Base-by-base conservation (phyloP, 2,797 vertebrate species). In the Choloepus didactylus region DNA sequence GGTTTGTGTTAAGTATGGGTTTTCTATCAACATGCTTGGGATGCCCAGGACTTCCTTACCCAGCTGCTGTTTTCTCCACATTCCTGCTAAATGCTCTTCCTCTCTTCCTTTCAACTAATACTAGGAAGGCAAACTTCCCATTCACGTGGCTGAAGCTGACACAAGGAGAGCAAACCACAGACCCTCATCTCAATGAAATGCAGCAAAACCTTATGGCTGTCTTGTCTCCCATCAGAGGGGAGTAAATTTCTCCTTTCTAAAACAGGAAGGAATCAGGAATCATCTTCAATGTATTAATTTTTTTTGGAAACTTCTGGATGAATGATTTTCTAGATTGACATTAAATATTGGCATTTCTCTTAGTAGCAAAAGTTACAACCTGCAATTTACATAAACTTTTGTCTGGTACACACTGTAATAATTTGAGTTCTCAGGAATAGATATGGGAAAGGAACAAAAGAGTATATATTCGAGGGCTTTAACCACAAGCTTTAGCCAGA, bases 311-410 rank as follows among this genome's bases (percentile, higher is more conserved):
- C n/a, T 85, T 87, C 67, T 77, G n/a, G 38, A 67, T 59, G 29
- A 67, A 72, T 85, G 82, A 10, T 92, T 92, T 93, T 86, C 85
- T 85, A 75, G 31, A 49, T 87, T 89, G 89, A 72, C 23, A 59
- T 94, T 85, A 82, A 94, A 90, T 75, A 60, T 54, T 85, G 89
- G n/a, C 5, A n/a, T 75, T 93, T 89, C 38, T 93, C 60, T 91
- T 85, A 41, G 35, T 49, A 90, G 59, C 23, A 76, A 67, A 91
- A 35, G 56, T 77, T 77, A 87, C 18, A 91, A 46, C 12, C 72
- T 90, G 14, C 6, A 9, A 44, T 87, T 95, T 87, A 87, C 79
- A 76, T 81, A 73, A 80, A 83, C 60, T 25, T 79, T 27, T 23
- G 88, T 88, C 66, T 62, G 75, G 59, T 46, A 54, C 44, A 86